Conservation (phyloP, 2,888 invertebrate genomes). For the Plagiodera versicolora region DNA sequence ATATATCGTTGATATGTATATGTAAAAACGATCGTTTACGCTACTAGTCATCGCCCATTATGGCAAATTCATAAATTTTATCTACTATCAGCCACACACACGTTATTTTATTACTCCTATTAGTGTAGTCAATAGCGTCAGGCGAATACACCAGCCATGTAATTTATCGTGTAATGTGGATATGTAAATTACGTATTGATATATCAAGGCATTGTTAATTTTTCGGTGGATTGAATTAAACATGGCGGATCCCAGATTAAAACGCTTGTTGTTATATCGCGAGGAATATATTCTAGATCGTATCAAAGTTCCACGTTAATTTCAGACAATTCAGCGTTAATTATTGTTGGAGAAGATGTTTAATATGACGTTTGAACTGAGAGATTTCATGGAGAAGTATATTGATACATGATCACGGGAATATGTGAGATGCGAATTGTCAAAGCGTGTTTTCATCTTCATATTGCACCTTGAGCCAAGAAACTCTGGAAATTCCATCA, state of each 20-base stretch:
- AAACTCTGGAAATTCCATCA: too few species aligned
- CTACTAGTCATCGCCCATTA: background rate
- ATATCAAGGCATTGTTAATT: slow-evolving; percentile 44
- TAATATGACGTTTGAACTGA: background rate
- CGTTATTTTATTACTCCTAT: slow-evolving; percentile 13
- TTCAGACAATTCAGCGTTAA: background rate
- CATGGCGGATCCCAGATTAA: slow-evolving; percentile 34
- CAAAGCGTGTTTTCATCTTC: too few species aligned
- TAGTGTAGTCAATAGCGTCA: slow-evolving; percentile 30
- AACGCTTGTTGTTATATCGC: slow-evolving; percentile 20
- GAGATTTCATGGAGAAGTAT: background rate
- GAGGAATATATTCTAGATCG: slow-evolving; percentile 29
- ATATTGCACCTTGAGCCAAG: too few species aligned
- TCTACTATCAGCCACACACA: slow-evolving; percentile 1
- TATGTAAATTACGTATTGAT: slow-evolving; percentile 47
- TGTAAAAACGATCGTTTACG: background rate
- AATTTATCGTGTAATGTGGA: slow-evolving; percentile 47
- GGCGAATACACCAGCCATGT: slow-evolving; percentile 34
- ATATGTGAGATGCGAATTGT: too few species aligned
- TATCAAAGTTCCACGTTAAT: slow-evolving; percentile 11
- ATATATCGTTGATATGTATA: background rate
- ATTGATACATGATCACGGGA: too few species aligned
- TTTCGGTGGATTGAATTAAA: slow-evolving; percentile 46
- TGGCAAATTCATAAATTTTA: slow-evolving; percentile 12
- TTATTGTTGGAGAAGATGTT: background rate